Evolutionary conservation across 2,888 invertebrate species (phyloP).

Genomic region (Athrips mouffetella): DNA sequence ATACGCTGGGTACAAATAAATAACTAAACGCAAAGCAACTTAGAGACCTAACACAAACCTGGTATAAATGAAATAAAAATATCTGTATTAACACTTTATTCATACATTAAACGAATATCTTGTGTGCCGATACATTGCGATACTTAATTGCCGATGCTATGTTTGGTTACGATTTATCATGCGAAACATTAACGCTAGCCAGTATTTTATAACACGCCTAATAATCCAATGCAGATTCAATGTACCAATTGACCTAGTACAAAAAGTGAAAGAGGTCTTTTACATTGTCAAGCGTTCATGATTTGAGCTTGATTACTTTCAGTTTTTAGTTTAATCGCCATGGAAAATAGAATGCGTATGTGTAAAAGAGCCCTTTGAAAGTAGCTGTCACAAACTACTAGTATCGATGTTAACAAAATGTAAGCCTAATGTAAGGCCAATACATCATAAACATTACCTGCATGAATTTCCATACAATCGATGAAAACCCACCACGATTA

Average conservation of each 20-base stretch:
- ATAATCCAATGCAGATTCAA: slow-evolving; percentile 1
- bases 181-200: slow-evolving; percentile 39
- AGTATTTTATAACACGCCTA: slow-evolving; percentile 14
- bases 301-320: not conserved
- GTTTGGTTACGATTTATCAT: slow-evolving; percentile 48
- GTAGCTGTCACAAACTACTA: slow-evolving; percentile 27
- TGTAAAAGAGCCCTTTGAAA: slow-evolving; percentile 11
- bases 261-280: slow-evolving; percentile 3
- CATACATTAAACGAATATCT: slow-evolving; percentile 56
- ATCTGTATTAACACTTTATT: slow-evolving; percentile 58
- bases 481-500: slow-evolving; percentile 24
- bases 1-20: too few species aligned
- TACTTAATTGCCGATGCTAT: slow-evolving; percentile 47
- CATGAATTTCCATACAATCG: slow-evolving; percentile 27
- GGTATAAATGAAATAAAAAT: slow-evolving; percentile 22
- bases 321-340: not conserved
- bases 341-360: not conserved
- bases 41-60: not conserved
- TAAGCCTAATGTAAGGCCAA: slow-evolving; percentile 52
- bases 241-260: slow-evolving; percentile 7
- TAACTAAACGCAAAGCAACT: not conserved
- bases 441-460: slow-evolving; percentile 36
- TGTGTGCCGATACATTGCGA: slow-evolving; percentile 58
- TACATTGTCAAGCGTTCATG: not conserved
- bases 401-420: slow-evolving; percentile 35